Evolutionary conservation across 2,797 vertebrate species (phyloP), one percentile per base, ranked within the genome.

Genomic region (Anguilla pacifica): DNA sequence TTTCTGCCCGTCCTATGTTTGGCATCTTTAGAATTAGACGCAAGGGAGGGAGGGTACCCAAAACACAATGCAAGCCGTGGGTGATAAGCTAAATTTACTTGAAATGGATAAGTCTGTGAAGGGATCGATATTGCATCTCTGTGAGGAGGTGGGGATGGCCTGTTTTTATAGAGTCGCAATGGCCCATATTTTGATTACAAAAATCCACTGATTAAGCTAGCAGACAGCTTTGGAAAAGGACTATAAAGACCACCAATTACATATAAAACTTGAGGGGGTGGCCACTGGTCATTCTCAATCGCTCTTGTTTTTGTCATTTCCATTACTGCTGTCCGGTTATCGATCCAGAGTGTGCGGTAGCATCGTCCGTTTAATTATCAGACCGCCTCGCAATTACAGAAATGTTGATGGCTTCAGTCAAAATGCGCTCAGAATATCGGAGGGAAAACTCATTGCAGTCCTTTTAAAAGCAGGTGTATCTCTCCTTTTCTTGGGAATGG

Each of bases 141-240:
- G 72, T 51, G 19, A 31, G 83, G 70, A 83, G 88, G 46, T 7
- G 13, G 90, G 90, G 89, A 92, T 88, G 87, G 93, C 92, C 89
- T 86, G 86, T 86, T 93, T 94, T 95, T 94, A 95, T 94, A 92
- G 93, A 95, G 93, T 93, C 84, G 90, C 95, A 94, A 94, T 89
- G 79, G 91, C 89, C 92, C 90, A 17, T 87, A 88, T 90, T 87
- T 93, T 90, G 89, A 91, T 95, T 95, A 94, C 93, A 90, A 95
- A 96, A 94, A 90, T 17, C 89, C 87, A 86, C 93, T 91, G 92
- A 88, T 88, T 92, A 91, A 93, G 90, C 91, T 55, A 88, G 72
- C 91, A 15, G 93, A 94, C 91, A 89, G 88, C 91, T 70, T 89
- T 74, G 89, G 92, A 93, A 91, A 92, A 77, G 89, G 72, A 22